A percentile compares a stretch with the other conserved stretches of the same genome.
These are phyloP conservation scores for Oncorhynchus gorbuscha DNA, from an alignment of 2,113 vertebrate genomes.

Conservation along the genomic window DNA sequence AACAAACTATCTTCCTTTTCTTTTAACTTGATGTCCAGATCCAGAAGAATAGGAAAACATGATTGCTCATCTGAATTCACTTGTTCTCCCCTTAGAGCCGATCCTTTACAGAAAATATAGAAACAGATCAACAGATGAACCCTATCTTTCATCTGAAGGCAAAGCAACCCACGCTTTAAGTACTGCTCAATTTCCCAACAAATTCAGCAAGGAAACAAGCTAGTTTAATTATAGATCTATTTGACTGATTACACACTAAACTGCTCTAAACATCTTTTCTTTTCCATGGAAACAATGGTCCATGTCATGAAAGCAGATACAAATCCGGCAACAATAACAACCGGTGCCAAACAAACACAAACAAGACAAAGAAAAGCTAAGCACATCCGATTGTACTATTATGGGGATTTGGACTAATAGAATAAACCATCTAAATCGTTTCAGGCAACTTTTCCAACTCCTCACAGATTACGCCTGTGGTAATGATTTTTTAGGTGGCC, in stretches of 20 bases:
- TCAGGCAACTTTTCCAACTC: constrained; percentile 22
- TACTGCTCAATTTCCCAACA: constrained; percentile 52
- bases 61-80: no score
- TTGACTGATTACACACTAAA: constrained; percentile 59
- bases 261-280: constrained; percentile 54
- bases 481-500: constrained; percentile 33
- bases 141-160: constrained; percentile 5
- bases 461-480: not conserved
- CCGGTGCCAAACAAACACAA: constrained; percentile 38
- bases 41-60: no score
- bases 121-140: no score
- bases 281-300: constrained; percentile 32
- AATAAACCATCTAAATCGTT: constrained; percentile 31
- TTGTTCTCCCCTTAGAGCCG: no score
- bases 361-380: constrained; percentile 31
- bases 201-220: constrained; percentile 58
- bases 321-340: constrained; percentile 58
- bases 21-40: no score
- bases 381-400: constrained; percentile 30
- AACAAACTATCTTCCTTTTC: no score
- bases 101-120: not conserved
- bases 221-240: constrained; percentile 59
- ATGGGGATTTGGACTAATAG: constrained; percentile 27
- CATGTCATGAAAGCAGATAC: constrained; percentile 50
- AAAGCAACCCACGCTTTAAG: constrained; percentile 52